Evolutionary conservation across 2,888 invertebrate species (phyloP).

Genomic region (Unio pictorum): DNA sequence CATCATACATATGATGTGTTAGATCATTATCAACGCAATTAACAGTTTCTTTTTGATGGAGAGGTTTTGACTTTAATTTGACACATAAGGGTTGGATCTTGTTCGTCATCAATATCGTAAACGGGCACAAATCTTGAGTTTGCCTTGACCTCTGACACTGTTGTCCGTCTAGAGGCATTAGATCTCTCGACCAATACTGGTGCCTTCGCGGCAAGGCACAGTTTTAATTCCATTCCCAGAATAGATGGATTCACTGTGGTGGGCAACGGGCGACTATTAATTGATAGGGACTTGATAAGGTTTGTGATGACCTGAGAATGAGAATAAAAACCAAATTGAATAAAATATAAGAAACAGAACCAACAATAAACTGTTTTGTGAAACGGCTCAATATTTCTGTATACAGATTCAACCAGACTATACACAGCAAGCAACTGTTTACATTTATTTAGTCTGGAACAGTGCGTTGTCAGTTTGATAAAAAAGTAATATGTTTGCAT

Average conservation of each 20-base stretch:
- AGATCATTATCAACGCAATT: too few relatives aligned
- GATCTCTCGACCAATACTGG: conserved; percentile 14
- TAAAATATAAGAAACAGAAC: too few relatives aligned
- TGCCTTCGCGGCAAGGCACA: conserved; percentile 21
- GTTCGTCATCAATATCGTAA: conserved; percentile 16
- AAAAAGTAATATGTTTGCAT: too few relatives aligned
- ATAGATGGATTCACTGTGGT: conserved; percentile 9
- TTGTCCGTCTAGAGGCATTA: conserved; percentile 8
- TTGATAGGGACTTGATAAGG: conserved; percentile 16
- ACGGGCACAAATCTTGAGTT: conserved; percentile 15
- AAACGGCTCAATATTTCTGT: too few relatives aligned
- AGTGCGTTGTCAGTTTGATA: too few relatives aligned
- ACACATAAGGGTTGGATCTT: conserved; percentile 21
- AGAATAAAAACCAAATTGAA: too few relatives aligned
- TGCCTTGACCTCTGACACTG: conserved; percentile 6
- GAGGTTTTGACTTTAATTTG: conserved; percentile 10
- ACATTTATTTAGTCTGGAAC: too few relatives aligned
- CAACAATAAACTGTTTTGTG: too few relatives aligned
- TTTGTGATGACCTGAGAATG: conserved; percentile 13
- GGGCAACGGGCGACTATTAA: conserved; percentile 16
- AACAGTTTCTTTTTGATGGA: too few relatives aligned
- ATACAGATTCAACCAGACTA: too few relatives aligned
- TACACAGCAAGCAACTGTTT: too few relatives aligned
- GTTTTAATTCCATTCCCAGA: conserved; percentile 25
- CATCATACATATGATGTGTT: too few relatives aligned